Base-by-base conservation (phyloP, 2,797 vertebrate genomes). In the Cossypha dichroa region DNA sequence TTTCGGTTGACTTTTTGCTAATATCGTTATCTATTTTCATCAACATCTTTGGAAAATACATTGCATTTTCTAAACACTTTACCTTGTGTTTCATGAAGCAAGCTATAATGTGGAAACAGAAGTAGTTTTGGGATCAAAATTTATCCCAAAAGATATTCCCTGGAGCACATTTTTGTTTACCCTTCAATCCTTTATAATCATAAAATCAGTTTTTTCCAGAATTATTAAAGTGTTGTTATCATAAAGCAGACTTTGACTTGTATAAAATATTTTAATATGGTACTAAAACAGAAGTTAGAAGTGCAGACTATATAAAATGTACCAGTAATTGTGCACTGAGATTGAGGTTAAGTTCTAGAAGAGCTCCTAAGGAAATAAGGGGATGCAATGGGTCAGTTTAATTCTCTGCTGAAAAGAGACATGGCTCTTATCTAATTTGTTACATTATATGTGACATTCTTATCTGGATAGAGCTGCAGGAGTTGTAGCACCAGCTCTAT, bases 1-100 rank as follows among this genome's bases (percentile, higher is more conserved):
- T 95, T 92, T 90, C 8, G 4, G 55, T 82, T 96, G 88, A 92
- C 90, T 94, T 96, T 94, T 96, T 90, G 73, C 25, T 60, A 72
- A 69, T 62, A 63, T 36, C 21, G 0, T 12, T 13, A 40, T 52
- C 55, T 84, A 26, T 88, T 93, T 93, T 92, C 45, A 70, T 58
- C 31, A 15, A 21, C 16, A 26, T 18, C 10, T 78, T 85, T 48
- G 13, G 31, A 67, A 95, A 90, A 76, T 19, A 52, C 0, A 0
- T 33, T 55, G 5, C 3, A 29, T 85, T 85, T 88, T 81, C 28
- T 74, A 78, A 48, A 22, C 7, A 6, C 3, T 45, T 79, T 59
- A 46, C 15, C 23, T 72, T 34, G 10, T 67, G 33, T 40, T 73
- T 82, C 36, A 59, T 49, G 19, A 90, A 88, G 7, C 7, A 62